phyloP scores from a whole-genome alignment of 2,113 vertebrate species.

The Corydoras maculifer region DNA sequence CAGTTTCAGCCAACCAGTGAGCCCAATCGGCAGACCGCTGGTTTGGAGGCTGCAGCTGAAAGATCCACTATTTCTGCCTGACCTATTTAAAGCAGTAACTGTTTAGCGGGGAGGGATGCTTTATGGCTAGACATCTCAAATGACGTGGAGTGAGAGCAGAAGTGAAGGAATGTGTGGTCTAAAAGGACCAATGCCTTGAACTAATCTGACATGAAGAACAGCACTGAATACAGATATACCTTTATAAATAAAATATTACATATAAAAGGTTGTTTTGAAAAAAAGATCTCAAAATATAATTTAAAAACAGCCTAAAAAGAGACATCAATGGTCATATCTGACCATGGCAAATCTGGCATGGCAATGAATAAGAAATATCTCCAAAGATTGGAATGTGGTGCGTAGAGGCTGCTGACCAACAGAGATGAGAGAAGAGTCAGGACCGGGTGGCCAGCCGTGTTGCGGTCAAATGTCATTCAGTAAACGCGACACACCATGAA shows the following conservation, averaged over 20 bases:
- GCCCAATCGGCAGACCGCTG: slow-evolving; percentile 17
- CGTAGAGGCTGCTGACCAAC: slow-evolving; percentile 12
- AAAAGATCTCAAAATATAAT: too few species aligned
- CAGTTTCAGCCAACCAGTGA: slow-evolving; percentile 23
- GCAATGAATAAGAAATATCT: background rate
- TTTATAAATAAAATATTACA: too few species aligned
- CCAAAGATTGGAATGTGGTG: slow-evolving; percentile 35
- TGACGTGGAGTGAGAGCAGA: slow-evolving; percentile 32
- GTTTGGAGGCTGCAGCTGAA: slow-evolving; percentile 32
- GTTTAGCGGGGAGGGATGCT: slow-evolving; percentile 32
- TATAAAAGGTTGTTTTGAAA: too few species aligned
- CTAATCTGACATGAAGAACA: slow-evolving; percentile 1
- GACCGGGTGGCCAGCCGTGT: slow-evolving; percentile 8
- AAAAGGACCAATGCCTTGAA: slow-evolving; percentile 29
- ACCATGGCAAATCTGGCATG: slow-evolving; percentile 2
- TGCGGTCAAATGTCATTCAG: slow-evolving; percentile 32
- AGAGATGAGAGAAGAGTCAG: slow-evolving; percentile 16
- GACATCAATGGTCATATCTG: slow-evolving; percentile 5
- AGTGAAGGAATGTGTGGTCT: slow-evolving; percentile 28
- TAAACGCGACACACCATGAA: slow-evolving; percentile 25
- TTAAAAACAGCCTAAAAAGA: too few species aligned
- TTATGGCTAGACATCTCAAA: slow-evolving; percentile 23
- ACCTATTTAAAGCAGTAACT: slow-evolving; percentile 45
- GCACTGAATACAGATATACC: slow-evolving; percentile 9
- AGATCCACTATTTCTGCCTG: slow-evolving; percentile 47